Percentiles rank a stretch among this genome's conserved stretches.
phyloP scores from a whole-genome alignment of 2,888 invertebrate species.

The Machimus atricapillus region DNA sequence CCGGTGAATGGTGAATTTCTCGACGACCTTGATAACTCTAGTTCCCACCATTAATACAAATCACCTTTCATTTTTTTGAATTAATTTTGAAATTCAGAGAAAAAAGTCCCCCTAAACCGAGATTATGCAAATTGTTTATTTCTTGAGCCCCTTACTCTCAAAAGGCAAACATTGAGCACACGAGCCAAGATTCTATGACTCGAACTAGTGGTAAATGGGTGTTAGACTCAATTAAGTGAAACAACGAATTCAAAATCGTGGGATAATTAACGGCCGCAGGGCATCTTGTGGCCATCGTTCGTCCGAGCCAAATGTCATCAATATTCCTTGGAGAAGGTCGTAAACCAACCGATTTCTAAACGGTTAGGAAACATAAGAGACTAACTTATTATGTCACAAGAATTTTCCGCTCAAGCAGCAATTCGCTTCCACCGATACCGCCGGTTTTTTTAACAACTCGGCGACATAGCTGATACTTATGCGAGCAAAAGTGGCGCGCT shows the following conservation, averaged over 20 bases:
- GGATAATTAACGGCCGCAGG: neutral
- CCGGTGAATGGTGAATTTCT: neutral
- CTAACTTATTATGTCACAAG: neutral
- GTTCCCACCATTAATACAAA: neutral
- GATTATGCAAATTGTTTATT: neutral
- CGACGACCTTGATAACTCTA: neutral
- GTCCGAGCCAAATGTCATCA: neutral
- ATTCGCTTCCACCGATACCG: neutral
- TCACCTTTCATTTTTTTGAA: neutral
- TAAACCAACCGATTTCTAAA: neutral
- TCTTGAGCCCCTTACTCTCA: neutral
- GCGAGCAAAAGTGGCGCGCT: neutral
- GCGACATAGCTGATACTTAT: neutral
- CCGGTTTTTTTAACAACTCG: neutral
- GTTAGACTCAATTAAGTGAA: neutral
- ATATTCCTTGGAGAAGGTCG: neutral
- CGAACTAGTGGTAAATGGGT: neutral
- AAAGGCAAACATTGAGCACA: neutral
- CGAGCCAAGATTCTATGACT: neutral
- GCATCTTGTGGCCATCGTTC: neutral
- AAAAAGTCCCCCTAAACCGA: neutral
- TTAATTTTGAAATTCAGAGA: neutral
- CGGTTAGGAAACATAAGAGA: neutral
- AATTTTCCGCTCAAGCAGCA: neutral
- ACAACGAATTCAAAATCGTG: neutral